Evolutionary conservation across 2,797 vertebrate species (phyloP), one percentile per base, ranked within the genome.

Genomic region (Anisognathus igniventris): DNA sequence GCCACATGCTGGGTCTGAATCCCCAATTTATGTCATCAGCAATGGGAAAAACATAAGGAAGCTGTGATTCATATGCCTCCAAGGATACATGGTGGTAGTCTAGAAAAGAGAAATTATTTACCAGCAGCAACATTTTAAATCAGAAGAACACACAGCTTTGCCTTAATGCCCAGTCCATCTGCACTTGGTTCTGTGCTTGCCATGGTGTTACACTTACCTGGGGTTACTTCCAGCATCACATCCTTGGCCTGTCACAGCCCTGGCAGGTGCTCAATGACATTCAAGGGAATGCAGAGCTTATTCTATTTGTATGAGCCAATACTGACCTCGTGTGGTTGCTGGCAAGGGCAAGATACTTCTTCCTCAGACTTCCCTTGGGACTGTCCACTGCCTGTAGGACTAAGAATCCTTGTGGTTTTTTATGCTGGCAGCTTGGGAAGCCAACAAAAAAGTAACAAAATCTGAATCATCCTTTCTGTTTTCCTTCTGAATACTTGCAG

Each of bases 281-380:
- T 12, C 15, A 18, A 17, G 14, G 35, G 42, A 74, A 45, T 2
- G 16, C 10, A 8, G 17, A 40, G 3, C 9, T 54, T 3, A 0
- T 28, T 64, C 8, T 23, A 1, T 37, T 89, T 64, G 17, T 39
- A 1, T 60, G 81, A 86, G 33, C 48, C 57, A 45, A 79, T 7
- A 90, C 61, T 92, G 96, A 78, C 93, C 94, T 65, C 95, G 6
- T 77, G 92, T 96, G 96, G 92, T 61, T 81, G 33, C 28, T 48
- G 56, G 16, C 7, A 64, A 33, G 45, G 53, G 17, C 10, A 68
- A 28, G n/a, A 6, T 4, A 6, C 11, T 28, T 27, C n/a, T 56
- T 62, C 20, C 14, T 84, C 23, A 5, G 25, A 3, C 23, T 74
- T 80, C 30, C 15, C n/a, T 35, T 47, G 11, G 28, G 24, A 37